Evolutionary conservation across 2,888 invertebrate genomes (phyloP), one percentile per base, ranked within the genome.

Genomic region (Troilus luridus): DNA sequence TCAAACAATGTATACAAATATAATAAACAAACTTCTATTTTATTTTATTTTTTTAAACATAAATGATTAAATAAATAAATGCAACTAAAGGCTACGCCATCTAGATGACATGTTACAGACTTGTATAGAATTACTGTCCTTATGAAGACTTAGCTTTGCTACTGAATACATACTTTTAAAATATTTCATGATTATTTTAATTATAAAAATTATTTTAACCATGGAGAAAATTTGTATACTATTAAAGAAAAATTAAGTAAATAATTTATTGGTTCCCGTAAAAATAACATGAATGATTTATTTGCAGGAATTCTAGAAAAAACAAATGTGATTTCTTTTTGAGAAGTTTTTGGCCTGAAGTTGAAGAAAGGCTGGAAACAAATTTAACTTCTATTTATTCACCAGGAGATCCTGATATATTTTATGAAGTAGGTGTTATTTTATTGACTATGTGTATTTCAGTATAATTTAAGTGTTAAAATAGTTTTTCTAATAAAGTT

Each of bases 341-440:
- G 0, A 97, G 98, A 94, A 97, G 98, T 93, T 97, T 97, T 94
- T 98, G 98, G 98, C 96, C 96, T 24, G 96, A 98, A 95, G 96
- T 97, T 72, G 98, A 98, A 93, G 96, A 96, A 94, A 96, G 97
- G 91, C 95, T 98, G 92, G 96, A 97, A 93, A 96, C 97, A n/a
- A 96, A 97, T 94, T 95, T 98, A 93, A 96, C 97, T 21, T 96
- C 97, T 14, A 97, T 98, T 93, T 98, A 98, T 95, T 98, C 98
- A 5, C 98, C 98, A 21, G 98, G 98, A 91, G 98, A 98, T 95
- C 98, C 98, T 0, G 96, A 98, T 94, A 95, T 96, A 91, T 98
- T 98, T 94, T 97, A 97, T 94, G 95, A 95, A 93, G 95, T 95
- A 93, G 56, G n/a, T 85, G 5, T 85, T 67, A 14, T 24, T 67